Evolutionary conservation across 2,113 vertebrate species (phyloP), one percentile per base, ranked within the genome.

Genomic region (Tiliqua scincoides): DNA sequence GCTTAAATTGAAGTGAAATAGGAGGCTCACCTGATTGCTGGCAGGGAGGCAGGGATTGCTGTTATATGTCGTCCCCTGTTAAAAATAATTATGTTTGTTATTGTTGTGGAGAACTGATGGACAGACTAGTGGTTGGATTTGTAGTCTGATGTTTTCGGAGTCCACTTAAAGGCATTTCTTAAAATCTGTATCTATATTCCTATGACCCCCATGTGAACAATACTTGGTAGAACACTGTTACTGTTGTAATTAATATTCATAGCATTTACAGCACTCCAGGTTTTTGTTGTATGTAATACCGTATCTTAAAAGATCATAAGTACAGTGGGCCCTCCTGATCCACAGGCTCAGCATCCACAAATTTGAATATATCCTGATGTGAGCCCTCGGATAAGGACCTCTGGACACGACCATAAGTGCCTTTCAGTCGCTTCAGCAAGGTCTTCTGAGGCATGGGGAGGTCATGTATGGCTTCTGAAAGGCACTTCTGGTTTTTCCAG

Each of bases 1-100:
- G 18, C 43, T 18, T 76, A 57, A 52, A 35, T 2, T 35, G 3
- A 65, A 74, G 9, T 48, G 12, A 75, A 65, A 52, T 32, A 25
- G 20, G 4, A 48, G 15, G n/a, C 73, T 85, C 37, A 85, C 83
- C 61, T 67, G 61, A 35, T 67, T n/a, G n/a, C n/a, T n/a, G n/a
- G n/a, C n/a, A n/a, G n/a, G n/a, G n/a, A n/a, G 23, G 61, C 83
- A 84, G 21, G 72, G 83, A 84, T 76, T 84, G 57, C 71, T 65
- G 72, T 76, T 72, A 76, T 76, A 67, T 14, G 83, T 76, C 9
- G 21, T 76, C 4, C 83, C 83, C 83, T 84, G 30, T 62, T 74
- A 85, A 35, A 77, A 77, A 85, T 14, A 3, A 18, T 32, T 32
- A 57, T 77, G 77, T 14, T 68, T 48, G 37, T 83, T 63, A 61